Percentiles rank a stretch among this genome's conserved stretches.
Conservation (phyloP, 2,888 invertebrate species). For the Eurois occulta region DNA sequence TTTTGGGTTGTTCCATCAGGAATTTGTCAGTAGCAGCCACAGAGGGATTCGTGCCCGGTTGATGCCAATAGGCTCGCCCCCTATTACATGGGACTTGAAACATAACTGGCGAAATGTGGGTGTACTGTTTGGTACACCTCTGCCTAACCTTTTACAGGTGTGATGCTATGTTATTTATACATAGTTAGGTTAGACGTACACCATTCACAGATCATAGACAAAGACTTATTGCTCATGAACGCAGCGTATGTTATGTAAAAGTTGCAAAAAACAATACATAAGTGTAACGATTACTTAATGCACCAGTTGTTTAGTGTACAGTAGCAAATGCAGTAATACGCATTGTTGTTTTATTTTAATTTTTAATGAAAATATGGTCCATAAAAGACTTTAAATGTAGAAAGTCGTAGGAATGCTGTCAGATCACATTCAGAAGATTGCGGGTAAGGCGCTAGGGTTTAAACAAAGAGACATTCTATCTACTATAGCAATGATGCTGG, state of each 20-base stretch:
- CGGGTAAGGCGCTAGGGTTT: neutral
- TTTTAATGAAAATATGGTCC: neutral
- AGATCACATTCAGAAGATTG: neutral
- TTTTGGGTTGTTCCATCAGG: too few species aligned
- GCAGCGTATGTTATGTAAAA: slow-evolving; percentile 51
- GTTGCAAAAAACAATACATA: slow-evolving; percentile 34
- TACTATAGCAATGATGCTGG: neutral
- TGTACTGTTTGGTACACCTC: too few species aligned
- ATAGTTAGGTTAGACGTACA: neutral
- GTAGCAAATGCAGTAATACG: slow-evolving; percentile 17
- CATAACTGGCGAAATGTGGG: too few species aligned
- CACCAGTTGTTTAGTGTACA: slow-evolving; percentile 44
- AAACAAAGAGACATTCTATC: neutral
- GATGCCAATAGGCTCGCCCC: too few species aligned
- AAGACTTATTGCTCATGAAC: slow-evolving; percentile 23
- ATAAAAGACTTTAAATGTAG: too few species aligned
- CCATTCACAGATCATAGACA: neutral
- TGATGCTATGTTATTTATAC: too few species aligned
- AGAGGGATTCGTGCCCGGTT: too few species aligned
- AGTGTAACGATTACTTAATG: slow-evolving; percentile 50
- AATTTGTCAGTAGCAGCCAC: too few species aligned
- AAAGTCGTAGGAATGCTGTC: neutral
- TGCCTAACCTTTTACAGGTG: too few species aligned
- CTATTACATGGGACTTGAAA: too few species aligned
- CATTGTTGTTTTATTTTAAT: slow-evolving; percentile 5